Base-by-base conservation (phyloP, 1,140 invertebrate species). In the Matsumurasca onukii region DNA sequence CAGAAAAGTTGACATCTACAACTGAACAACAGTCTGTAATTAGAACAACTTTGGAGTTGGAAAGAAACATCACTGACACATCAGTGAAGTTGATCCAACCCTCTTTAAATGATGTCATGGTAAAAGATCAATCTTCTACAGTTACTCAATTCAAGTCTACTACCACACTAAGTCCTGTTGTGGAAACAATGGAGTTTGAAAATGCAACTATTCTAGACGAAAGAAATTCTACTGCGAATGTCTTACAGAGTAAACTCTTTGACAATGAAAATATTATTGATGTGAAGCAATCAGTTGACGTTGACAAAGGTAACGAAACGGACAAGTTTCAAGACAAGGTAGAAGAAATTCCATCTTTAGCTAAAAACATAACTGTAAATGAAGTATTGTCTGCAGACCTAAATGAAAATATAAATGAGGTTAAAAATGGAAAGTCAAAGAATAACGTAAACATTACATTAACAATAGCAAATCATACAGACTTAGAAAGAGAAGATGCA, bases 81-180 rank as follows among this genome's bases (percentile, higher is more conserved):
- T 34, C 31, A 22, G 15, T 48, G 9, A 64, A 34, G 3, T 13
- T 39, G 15, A 27, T 64, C 15, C 62, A 34, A 15, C n/a, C 20
- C 20, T 9, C 24, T 24, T 17, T 22, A 17, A 24, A 66, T 9
- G 64, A 66, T 24, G 45, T 49, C 2, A 66, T 66, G 27, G 22
- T 51, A 66, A 51, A 66, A n/a, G 39, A 49, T 49, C 39, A 66
- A 25, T 66, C 49, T 49, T 66, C 64, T 17, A n/a, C n/a, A n/a
- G n/a, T n/a, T n/a, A n/a, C n/a, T n/a, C n/a, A n/a, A n/a, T n/a
- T n/a, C n/a, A n/a, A n/a, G n/a, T n/a, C n/a, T n/a, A n/a, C n/a
- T n/a, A n/a, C n/a, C n/a, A n/a, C n/a, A n/a, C n/a, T n/a, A n/a
- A n/a, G n/a, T n/a, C n/a, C n/a, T n/a, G 34, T 39, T 9, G 17